phyloP scores from a whole-genome alignment of 2,113 vertebrate species.

The Thamnophis sirtalis region DNA sequence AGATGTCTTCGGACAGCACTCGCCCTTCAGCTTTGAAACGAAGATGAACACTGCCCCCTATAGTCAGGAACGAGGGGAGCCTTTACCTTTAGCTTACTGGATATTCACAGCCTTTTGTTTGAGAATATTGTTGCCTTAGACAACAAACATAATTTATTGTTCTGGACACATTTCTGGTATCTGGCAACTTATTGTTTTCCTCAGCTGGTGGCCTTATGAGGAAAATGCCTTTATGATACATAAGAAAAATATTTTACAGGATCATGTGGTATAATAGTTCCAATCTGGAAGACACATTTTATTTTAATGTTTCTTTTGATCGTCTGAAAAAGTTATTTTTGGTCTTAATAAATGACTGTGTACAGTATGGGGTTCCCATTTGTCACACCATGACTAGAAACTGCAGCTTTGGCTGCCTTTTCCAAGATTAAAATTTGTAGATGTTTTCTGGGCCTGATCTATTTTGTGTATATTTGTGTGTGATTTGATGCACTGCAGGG shows the following conservation, averaged over 20 bases:
- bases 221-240: conserved; percentile 12
- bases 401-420: not conserved
- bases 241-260: not conserved
- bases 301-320: not conserved
- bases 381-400: not conserved
- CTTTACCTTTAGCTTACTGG: not conserved
- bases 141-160: not conserved
- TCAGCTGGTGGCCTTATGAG: conserved; percentile 26
- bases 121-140: not conserved
- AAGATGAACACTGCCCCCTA: too few species aligned
- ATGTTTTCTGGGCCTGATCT: conserved; percentile 52
- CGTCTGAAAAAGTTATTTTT: not conserved
- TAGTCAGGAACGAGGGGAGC: too few species aligned
- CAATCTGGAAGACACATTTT: not conserved
- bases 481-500: conserved; percentile 73
- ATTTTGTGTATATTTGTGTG: conserved; percentile 54
- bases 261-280: not conserved
- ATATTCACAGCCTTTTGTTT: not conserved
- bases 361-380: not conserved
- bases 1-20: too few species aligned
- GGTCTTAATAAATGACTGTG: not conserved
- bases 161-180: not conserved
- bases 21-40: too few species aligned
- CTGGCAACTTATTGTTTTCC: not conserved
- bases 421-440: conserved; percentile 20